A percentile compares a stretch with the other conserved stretches of the same genome.
These are phyloP conservation scores for Drosophila navojoa DNA, from an alignment of 1,140 invertebrate species.

Conservation along the genomic window DNA sequence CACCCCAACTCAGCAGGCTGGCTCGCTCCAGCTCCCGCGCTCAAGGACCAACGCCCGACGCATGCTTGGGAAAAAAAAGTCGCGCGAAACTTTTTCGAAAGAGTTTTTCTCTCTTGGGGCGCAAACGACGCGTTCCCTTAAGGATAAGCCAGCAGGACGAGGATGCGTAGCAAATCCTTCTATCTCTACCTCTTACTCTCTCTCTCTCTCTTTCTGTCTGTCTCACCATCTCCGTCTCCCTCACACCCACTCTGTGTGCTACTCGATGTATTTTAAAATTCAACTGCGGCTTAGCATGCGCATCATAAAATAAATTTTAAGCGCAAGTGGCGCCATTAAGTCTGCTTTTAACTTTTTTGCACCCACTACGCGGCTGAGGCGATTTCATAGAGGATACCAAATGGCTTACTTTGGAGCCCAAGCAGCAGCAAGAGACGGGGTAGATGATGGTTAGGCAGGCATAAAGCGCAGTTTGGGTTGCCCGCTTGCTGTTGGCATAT, in stretches of 20 bases:
- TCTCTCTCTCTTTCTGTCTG: not conserved
- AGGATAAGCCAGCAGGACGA: conserved; percentile 67
- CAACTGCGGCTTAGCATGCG: conserved; percentile 80
- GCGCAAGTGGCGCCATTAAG: conserved; percentile 79
- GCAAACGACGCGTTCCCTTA: conserved; percentile 58
- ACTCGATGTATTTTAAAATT: conserved; percentile 77
- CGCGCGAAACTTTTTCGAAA: conserved; percentile 78
- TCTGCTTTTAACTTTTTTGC: conserved; percentile 80
- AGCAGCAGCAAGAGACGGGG: not conserved
- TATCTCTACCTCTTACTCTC: not conserved
- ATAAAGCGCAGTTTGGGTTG: not conserved
- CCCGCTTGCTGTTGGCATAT: conserved; percentile 59
- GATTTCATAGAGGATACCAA: conserved; percentile 40
- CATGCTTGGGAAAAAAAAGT: conserved; percentile 46
- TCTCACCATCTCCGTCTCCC: not conserved
- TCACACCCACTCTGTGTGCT: conserved; percentile 7
- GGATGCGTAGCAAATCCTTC: conserved; percentile 50
- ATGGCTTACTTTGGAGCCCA: not conserved
- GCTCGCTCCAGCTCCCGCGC: not conserved
- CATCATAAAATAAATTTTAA: conserved; percentile 84
- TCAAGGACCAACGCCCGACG: conserved; percentile 2
- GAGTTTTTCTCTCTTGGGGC: conserved; percentile 73
- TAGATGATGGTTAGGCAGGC: not conserved
- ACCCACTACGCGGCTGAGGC: conserved; percentile 71
- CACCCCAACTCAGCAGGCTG: conserved; percentile 4